A percentile compares a stretch with the other conserved stretches of the same genome.
Evolutionary conservation across 2,888 invertebrate genomes (phyloP).

Genomic region (Andricus curvator): DNA sequence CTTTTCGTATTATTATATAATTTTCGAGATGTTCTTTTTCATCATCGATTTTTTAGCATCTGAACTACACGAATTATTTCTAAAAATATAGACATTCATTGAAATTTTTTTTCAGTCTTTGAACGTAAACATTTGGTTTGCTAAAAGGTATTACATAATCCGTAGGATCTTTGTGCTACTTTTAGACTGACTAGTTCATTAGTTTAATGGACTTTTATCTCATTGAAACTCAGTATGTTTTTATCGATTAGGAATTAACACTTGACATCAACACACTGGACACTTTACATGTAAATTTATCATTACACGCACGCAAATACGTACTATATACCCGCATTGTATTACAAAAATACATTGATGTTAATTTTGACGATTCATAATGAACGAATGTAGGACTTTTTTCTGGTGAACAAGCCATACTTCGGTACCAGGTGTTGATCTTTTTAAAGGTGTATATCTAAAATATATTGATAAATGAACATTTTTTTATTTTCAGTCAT

Average conservation of each 20-base stretch:
- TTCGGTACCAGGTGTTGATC: neutral
- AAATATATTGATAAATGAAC: neutral
- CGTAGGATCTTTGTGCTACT: conserved; percentile 1
- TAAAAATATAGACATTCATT: neutral
- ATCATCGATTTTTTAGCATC: neutral
- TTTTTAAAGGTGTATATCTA: neutral
- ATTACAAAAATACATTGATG: neutral
- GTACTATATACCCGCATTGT: conserved; percentile 6
- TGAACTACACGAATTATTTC: neutral
- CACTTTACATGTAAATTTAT: conserved; percentile 21
- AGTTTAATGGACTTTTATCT: neutral
- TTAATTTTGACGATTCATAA: neutral
- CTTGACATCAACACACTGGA: conserved; percentile 2
- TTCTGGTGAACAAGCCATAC: neutral
- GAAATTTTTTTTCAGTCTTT: neutral
- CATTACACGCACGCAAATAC: neutral
- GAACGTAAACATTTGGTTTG: neutral
- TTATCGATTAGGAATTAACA: neutral
- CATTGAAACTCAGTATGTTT: neutral
- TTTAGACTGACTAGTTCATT: neutral
- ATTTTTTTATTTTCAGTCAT: too few species aligned
- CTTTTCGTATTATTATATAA: neutral
- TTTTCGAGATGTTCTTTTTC: neutral
- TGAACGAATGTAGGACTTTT: neutral
- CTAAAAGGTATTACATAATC: neutral